These are phyloP conservation scores for Phyllotreta striolata DNA, from an alignment of 2,888 invertebrate genomes.

Conservation along the genomic window DNA sequence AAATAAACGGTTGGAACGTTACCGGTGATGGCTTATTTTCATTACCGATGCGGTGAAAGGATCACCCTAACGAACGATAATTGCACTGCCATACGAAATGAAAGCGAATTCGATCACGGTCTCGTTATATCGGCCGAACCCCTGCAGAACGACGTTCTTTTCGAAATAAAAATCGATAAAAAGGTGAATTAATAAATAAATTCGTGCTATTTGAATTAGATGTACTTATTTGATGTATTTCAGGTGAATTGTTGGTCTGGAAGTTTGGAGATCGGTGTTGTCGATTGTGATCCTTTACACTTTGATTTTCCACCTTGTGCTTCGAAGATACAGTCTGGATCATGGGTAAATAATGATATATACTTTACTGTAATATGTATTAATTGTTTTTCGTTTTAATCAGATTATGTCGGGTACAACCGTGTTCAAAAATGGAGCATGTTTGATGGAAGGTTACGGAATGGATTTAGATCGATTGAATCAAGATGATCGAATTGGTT, in stretches of 20 bases:
- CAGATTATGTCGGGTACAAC: conserved; percentile 88
- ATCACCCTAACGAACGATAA: conserved; percentile 85
- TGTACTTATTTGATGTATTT: conserved; percentile 21
- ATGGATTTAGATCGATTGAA: conserved; percentile 82
- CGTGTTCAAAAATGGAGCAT: conserved; percentile 84
- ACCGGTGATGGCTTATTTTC: conserved; percentile 68
- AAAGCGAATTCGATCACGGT: conserved; percentile 88
- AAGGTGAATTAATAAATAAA: conserved; percentile 71
- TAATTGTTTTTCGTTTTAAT: conserved; percentile 14
- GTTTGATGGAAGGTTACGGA: conserved; percentile 84
- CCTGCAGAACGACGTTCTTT: conserved; percentile 80
- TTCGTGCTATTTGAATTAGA: neutral
- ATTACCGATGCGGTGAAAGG: conserved; percentile 83
- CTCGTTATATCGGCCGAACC: conserved; percentile 84
- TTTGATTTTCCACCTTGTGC: conserved; percentile 78
- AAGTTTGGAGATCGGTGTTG: conserved; percentile 79
- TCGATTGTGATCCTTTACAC: conserved; percentile 72
- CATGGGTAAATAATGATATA: conserved; percentile 76
- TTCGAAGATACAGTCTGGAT: conserved; percentile 78
- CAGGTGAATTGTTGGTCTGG: conserved; percentile 85
- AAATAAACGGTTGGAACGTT: neutral
- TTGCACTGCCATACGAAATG: conserved; percentile 80
- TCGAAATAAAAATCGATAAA: conserved; percentile 87
- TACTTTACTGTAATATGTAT: conserved; percentile 9
- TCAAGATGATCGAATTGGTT: conserved; percentile 85